Base-by-base conservation (phyloP, 2,888 invertebrate genomes). In the Cotesia congregata region DNA sequence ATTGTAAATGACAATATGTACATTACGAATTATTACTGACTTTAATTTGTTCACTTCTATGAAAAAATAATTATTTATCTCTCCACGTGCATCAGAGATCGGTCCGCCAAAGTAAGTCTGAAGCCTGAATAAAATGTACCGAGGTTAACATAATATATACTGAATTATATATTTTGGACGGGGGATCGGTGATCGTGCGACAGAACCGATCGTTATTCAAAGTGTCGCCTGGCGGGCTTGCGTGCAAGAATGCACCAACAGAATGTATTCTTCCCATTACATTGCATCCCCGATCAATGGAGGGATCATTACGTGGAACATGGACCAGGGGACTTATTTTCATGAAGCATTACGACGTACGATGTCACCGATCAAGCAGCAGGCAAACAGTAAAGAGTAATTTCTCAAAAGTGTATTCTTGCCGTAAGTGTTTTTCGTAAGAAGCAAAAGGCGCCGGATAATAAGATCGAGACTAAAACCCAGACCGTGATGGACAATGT, bases 171-270 rank as follows among this genome's bases (percentile, higher is more conserved):
- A 75, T 69, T 75, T 65, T 38, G 65, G 71, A 71, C 62, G 68
- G 40, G 40, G 30, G 50, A 65, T 50, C 17, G 41, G 72, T 74
- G 75, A 50, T 76, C 67, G 75, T 78, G 41, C 77, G 79, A 71
- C 77, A 80, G 75, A 86, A 85, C 87, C 86, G 83, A 85, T 87
- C 83, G 86, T 88, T 88, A 88, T 81, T 84, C 83, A 86, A 88
- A 88, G 85, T 89, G 89, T 88, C 88, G 88, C 88, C 88, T 87
- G 86, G 84, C 86, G 87, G 87, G 86, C 86, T 89, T 86, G 88
- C 89, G 89, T 89, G 89, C 83, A 83, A 84, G 88, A 87, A 89
- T 89, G 81, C 77, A 77, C 77, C 73, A 77, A 76, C 71, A 69
- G 77, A 77, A 78, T 76, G 12, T 50, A 50, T 50, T 50, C 50